Evolutionary conservation across 2,113 vertebrate genomes (phyloP), one percentile per base, ranked within the genome.

Genomic region (Cyanoliseus patagonus): DNA sequence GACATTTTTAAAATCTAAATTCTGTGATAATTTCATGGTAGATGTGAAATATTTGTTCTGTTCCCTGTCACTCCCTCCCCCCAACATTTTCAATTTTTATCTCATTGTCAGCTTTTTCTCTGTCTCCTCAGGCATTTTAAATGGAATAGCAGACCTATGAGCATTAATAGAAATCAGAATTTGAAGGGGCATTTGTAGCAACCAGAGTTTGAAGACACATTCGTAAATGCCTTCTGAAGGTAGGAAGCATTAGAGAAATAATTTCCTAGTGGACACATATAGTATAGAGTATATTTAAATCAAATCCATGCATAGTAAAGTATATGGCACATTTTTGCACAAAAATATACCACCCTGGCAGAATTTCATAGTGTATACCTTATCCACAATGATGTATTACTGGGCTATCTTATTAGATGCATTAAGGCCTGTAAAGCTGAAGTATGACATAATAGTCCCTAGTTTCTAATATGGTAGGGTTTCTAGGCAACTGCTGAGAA

Each of bases 1-100:
- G 85, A 88, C 8, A 89, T 61, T 67, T 92, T 72, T 16, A 90
- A 96, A 85, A 46, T 61, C 11, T 83, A 84, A 75, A 51, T 92
- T 94, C 75, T 76, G n/a, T 67, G 42, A 11, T 81, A 94, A 90
- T 96, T 95, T 96, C 39, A 59, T 70, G 73, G 87, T 86, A 90
- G 51, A 90, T 51, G n/a, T 93, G 55, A 93, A 86, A 84, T 82
- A 49, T 42, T 91, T 94, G 17, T 22, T 75, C 7, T 83, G 3
- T 42, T 88, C 27, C 35, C 20, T 37, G 28, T 68, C n/a, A 77
- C 18, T 37, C 31, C 11, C 13, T 74, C 10, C 20, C 35, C 28
- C 6, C 10, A 28, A 25, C 6, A 44, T 33, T 78, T 88, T 94
- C 52, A 53, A 3, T 4, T 96, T 92, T 97, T 88, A 95, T 86